Percentiles rank a stretch among this genome's conserved stretches.
Evolutionary conservation across 2,797 vertebrate species (phyloP).

Genomic region (Trachurus trachurus): DNA sequence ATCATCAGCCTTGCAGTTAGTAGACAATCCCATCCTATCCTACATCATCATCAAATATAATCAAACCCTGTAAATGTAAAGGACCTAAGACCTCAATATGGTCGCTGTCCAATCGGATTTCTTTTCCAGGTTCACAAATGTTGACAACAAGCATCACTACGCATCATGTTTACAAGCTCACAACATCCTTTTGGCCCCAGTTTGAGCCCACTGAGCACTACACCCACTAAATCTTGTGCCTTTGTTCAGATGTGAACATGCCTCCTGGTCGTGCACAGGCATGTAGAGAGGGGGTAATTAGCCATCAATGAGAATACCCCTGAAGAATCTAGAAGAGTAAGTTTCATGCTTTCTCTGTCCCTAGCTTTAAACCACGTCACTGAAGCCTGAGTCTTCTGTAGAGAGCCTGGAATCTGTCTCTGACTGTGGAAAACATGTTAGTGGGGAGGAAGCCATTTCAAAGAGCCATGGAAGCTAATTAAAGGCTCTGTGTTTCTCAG

Average conservation of each 20-base stretch:
- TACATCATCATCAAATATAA: no score
- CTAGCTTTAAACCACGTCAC: not conserved
- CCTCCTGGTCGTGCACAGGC: constrained; percentile 35
- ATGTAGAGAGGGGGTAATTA: constrained; percentile 18
- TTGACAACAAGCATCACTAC: no score
- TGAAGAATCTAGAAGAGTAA: constrained; percentile 20
- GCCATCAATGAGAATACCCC: constrained; percentile 3
- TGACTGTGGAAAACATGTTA: constrained; percentile 9
- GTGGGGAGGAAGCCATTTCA: not conserved
- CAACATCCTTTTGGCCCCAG: no score
- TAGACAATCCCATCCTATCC: no score
- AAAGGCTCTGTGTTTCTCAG: constrained; percentile 11
- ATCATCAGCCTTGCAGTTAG: no score
- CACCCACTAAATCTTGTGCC: not conserved
- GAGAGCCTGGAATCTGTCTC: not conserved
- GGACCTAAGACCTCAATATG: no score
- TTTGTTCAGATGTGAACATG: constrained; percentile 9
- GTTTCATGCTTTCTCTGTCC: not conserved
- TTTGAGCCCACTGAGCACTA: not conserved
- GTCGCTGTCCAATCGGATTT: no score
- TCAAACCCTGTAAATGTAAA: no score
- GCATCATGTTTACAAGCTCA: no score
- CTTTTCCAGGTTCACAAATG: no score
- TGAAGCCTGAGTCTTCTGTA: not conserved
- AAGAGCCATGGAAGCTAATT: constrained; percentile 23